phyloP scores from a whole-genome alignment of 2,888 invertebrate genomes.

The Drosophila sordidula region DNA sequence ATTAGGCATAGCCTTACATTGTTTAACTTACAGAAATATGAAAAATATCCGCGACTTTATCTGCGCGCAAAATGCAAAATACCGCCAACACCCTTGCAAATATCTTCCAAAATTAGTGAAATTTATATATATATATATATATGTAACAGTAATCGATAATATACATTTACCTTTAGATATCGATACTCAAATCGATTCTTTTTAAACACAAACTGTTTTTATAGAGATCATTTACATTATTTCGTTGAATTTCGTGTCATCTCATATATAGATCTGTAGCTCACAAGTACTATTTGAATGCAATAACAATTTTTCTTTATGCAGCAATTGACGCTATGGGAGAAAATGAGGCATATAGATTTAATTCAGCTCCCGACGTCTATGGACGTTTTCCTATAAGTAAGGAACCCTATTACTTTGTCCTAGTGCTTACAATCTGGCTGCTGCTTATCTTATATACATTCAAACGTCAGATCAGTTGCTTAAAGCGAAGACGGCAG shows the following conservation, averaged over 20 bases:
- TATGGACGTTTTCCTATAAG: neutral
- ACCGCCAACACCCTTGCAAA: no score
- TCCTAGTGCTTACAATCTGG: conserved; percentile 30
- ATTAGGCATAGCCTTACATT: no score
- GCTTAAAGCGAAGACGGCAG: conserved; percentile 1
- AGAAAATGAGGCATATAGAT: neutral
- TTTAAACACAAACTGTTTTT: neutral
- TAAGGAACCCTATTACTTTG: conserved; percentile 1
- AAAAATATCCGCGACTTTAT: no score
- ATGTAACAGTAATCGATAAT: neutral
- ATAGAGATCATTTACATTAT: neutral
- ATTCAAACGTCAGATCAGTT: conserved; percentile 16
- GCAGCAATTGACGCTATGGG: conserved; percentile 2
- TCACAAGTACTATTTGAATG: neutral
- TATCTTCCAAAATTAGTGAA: no score
- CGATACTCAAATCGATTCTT: no score
- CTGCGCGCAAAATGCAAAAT: no score
- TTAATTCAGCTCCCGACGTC: neutral
- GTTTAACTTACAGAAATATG: no score
- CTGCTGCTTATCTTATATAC: conserved; percentile 26
- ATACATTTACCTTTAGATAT: no score
- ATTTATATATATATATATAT: no score
- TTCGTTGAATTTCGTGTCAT: conserved; percentile 15
- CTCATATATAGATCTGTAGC: neutral
- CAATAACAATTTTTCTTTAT: neutral